Evolutionary conservation across 2,888 invertebrate species (phyloP).

Genomic region (Thymelicus acteon): DNA sequence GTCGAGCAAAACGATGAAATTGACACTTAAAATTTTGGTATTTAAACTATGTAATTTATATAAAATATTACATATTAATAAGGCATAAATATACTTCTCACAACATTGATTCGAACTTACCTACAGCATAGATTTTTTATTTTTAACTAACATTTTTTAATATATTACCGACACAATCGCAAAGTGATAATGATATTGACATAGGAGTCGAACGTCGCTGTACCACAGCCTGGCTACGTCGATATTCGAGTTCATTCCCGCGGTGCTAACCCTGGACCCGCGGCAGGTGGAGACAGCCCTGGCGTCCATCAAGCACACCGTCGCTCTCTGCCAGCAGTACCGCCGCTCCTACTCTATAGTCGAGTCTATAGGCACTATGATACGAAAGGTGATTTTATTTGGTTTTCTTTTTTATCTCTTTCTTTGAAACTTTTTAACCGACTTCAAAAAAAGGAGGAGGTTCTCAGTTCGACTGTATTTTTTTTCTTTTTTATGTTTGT

Average conservation of each 20-base stretch:
- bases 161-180: too few relatives aligned
- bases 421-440: not conserved
- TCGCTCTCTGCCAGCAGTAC: conserved; percentile 90
- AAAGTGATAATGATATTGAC: not conserved
- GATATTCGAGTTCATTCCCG: conserved; percentile 95
- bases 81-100: too few relatives aligned
- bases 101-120: too few relatives aligned
- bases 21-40: too few relatives aligned
- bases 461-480: too few relatives aligned
- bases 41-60: too few relatives aligned
- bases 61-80: too few relatives aligned
- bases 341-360: conserved; percentile 89
- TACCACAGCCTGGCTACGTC: conserved; percentile 96
- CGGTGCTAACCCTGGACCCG: conserved; percentile 96
- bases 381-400: conserved; percentile 82
- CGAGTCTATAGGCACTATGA: conserved; percentile 91
- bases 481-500: too few relatives aligned
- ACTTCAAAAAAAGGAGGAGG: too few relatives aligned
- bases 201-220: conserved; percentile 85
- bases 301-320: conserved; percentile 89
- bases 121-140: too few relatives aligned
- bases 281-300: conserved; percentile 86
- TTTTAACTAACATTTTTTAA: too few relatives aligned
- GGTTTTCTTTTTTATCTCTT: not conserved
- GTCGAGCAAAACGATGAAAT: too few relatives aligned